These are phyloP conservation scores for Oreortyx pictus DNA, from an alignment of 2,797 vertebrate species.

Conservation along the genomic window DNA sequence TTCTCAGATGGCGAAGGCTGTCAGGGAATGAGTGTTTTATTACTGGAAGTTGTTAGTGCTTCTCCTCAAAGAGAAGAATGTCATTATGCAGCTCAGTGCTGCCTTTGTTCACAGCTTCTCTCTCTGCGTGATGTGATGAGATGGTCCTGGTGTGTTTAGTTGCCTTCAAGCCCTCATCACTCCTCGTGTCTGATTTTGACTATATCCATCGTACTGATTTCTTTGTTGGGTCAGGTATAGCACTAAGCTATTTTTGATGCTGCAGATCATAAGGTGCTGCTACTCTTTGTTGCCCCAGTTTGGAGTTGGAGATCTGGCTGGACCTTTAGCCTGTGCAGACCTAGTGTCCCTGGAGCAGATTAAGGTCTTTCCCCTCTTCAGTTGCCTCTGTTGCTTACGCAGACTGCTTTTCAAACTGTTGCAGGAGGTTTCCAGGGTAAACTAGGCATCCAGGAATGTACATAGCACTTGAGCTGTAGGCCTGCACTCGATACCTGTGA, in stretches of 20 bases:
- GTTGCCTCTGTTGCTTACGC: not conserved
- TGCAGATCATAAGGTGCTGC: not conserved
- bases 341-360: not conserved
- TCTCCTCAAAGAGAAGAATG: not conserved
- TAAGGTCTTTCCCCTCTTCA: not conserved
- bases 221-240: not conserved
- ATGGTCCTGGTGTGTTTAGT: not conserved
- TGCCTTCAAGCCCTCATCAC: not conserved
- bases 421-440: conserved; percentile 10
- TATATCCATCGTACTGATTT: not conserved
- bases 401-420: conserved; percentile 15
- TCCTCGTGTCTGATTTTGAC: not conserved
- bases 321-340: not conserved
- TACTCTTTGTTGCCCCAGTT: not conserved
- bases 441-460: not conserved
- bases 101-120: not conserved
- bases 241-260: not conserved
- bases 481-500: not conserved
- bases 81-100: not conserved
- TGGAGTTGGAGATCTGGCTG: not conserved
- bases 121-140: not conserved
- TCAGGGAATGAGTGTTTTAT: not conserved
- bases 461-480: not conserved
- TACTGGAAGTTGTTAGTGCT: not conserved
- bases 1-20: not conserved